These are phyloP conservation scores for Tupaia chinensis DNA, from an alignment of 2,113 vertebrate species.

Conservation along the genomic window DNA sequence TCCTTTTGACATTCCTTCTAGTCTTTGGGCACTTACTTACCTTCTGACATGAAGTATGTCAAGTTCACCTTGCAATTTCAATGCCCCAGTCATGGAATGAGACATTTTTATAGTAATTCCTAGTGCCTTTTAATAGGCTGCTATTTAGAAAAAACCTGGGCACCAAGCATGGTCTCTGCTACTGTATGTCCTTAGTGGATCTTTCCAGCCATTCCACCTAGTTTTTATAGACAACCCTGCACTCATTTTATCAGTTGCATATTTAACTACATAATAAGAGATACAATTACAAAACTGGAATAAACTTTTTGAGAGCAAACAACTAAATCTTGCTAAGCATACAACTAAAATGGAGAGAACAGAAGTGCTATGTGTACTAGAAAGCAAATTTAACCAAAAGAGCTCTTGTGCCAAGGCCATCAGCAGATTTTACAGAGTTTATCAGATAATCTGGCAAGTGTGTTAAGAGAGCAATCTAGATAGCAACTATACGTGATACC, in stretches of 20 bases:
- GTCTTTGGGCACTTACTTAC: neutral
- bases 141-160: slow-evolving; percentile 30
- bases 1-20: neutral
- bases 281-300: neutral
- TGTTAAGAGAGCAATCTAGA: neutral
- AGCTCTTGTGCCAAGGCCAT: neutral
- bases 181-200: neutral
- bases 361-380: neutral
- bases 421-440: neutral
- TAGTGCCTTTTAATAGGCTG: neutral
- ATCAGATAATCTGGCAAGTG: neutral
- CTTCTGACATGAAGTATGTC: neutral
- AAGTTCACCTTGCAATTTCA: neutral
- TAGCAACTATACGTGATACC: neutral
- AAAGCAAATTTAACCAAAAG: neutral
- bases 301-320: neutral
- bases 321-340: neutral
- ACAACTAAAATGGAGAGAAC: neutral
- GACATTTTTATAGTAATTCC: neutral
- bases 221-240: neutral
- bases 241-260: neutral
- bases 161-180: neutral
- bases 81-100: neutral
- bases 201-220: neutral
- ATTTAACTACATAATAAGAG: neutral